phyloP scores from a whole-genome alignment of 2,797 vertebrate genomes.

The Sebastes jordani region DNA sequence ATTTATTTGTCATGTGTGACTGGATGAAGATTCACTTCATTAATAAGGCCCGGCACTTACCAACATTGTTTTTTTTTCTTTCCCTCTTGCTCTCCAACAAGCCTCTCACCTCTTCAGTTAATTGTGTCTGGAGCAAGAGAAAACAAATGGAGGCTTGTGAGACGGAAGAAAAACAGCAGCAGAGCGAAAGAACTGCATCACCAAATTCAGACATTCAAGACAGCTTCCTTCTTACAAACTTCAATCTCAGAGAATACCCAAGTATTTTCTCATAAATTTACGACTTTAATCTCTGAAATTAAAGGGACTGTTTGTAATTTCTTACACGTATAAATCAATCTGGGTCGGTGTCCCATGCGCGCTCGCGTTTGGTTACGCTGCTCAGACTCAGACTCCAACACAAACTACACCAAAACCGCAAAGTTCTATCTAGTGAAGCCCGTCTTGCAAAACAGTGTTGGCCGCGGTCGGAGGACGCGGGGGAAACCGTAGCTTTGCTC shows the following conservation, averaged over 20 bases:
- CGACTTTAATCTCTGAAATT: too few species aligned
- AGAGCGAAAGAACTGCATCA: background rate
- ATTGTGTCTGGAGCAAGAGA: slow-evolving; percentile 51
- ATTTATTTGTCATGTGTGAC: slow-evolving; percentile 83
- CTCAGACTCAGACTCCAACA: too few species aligned
- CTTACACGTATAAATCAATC: too few species aligned
- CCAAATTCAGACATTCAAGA: background rate
- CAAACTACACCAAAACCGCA: too few species aligned
- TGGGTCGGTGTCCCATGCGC: fast-evolving
- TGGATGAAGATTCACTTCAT: slow-evolving; percentile 84
- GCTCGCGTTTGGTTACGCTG: fast-evolving
- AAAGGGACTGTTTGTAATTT: too few species aligned
- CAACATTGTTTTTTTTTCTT: slow-evolving; percentile 42
- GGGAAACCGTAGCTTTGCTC: too few species aligned
- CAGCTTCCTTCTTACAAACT: background rate
- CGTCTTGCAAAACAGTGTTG: too few species aligned
- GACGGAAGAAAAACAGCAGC: slow-evolving; percentile 15
- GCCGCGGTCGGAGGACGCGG: too few species aligned
- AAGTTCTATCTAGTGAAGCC: too few species aligned
- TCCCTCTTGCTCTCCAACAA: slow-evolving; percentile 27
- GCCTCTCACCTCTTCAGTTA: slow-evolving; percentile 32
- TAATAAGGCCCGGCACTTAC: slow-evolving; percentile 76
- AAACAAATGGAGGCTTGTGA: slow-evolving; percentile 29
- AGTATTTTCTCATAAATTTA: too few species aligned
- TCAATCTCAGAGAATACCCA: too few species aligned